A percentile compares a stretch with the other conserved stretches of the same genome.
Conservation (phyloP, 2,888 invertebrate species). For the Hypselothyrea guttata region DNA sequence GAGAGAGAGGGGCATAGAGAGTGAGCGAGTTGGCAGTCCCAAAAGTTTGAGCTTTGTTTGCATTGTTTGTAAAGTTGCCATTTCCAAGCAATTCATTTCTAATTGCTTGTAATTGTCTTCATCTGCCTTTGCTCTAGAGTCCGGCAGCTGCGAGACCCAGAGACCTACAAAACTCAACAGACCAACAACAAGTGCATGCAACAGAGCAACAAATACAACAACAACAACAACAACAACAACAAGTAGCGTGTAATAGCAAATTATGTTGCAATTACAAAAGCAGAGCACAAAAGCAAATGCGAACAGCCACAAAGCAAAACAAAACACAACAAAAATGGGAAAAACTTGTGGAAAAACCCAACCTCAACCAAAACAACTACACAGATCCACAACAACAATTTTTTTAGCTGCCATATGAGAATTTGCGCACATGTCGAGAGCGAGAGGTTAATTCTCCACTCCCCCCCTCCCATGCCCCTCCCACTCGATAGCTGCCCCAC, state of each 20-base stretch:
- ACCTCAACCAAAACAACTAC: conserved; percentile 16
- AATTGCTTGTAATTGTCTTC: conserved; percentile 73
- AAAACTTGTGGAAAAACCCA: conserved; percentile 20
- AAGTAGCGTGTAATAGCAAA: conserved; percentile 72
- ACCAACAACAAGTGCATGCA: conserved; percentile 37
- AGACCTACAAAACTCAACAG: conserved; percentile 67
- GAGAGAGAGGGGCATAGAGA: neutral
- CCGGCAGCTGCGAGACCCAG: conserved; percentile 70
- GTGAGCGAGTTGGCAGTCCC: conserved; percentile 6
- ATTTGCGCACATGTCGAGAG: conserved; percentile 51
- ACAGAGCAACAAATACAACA: conserved; percentile 19
- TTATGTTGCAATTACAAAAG: conserved; percentile 77
- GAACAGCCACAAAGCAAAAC: conserved; percentile 45
- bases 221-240: conserved; percentile 34
- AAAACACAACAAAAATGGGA: conserved; percentile 17
- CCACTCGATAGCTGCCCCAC: neutral
- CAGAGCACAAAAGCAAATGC: conserved; percentile 60
- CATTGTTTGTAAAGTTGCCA: conserved; percentile 58
- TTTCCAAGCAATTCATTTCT: conserved; percentile 71
- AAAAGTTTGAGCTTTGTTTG: conserved; percentile 51
- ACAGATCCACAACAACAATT: conserved; percentile 5
- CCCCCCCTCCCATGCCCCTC: neutral
- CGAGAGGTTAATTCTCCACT: neutral
- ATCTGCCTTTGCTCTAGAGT: conserved; percentile 12
- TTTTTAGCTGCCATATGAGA: conserved; percentile 49